phyloP scores from a whole-genome alignment of 1,140 invertebrate species.

The Acromyrmex charruanus region DNA sequence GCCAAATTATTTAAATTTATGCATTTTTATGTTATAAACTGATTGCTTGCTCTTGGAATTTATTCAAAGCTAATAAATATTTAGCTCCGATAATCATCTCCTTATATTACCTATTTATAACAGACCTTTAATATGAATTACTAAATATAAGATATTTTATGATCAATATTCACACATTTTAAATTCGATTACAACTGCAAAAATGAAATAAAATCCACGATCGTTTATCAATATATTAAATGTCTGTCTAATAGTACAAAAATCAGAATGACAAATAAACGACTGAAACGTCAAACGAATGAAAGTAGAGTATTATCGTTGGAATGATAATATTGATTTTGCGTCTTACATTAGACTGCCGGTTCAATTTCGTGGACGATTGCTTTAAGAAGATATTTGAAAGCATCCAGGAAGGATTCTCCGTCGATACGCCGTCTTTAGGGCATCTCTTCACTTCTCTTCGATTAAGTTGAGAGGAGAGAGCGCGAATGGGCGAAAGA shows the following conservation, averaged over 20 bases:
- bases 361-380: conserved; percentile 60
- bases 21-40: neutral
- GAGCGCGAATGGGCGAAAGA: neutral
- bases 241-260: neutral
- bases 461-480: conserved; percentile 61
- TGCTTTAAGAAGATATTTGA: conserved; percentile 59
- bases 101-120: conserved; percentile 9
- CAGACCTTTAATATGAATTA: neutral
- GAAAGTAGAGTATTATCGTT: conserved; percentile 33
- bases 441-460: conserved; percentile 50
- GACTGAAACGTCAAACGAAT: conserved; percentile 14
- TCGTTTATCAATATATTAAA: conserved; percentile 24
- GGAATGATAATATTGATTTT: conserved; percentile 52
- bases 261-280: conserved; percentile 11
- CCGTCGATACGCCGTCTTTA: conserved; percentile 32
- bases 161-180: neutral
- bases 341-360: conserved; percentile 52
- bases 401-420: conserved; percentile 52
- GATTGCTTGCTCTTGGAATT: neutral
- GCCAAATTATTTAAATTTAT: neutral
- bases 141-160: neutral
- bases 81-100: neutral
- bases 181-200: neutral
- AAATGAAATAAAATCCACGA: conserved; percentile 17
- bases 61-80: conserved; percentile 13